phyloP scores from a whole-genome alignment of 2,888 invertebrate species.

The Lasioglossum vierecki region DNA sequence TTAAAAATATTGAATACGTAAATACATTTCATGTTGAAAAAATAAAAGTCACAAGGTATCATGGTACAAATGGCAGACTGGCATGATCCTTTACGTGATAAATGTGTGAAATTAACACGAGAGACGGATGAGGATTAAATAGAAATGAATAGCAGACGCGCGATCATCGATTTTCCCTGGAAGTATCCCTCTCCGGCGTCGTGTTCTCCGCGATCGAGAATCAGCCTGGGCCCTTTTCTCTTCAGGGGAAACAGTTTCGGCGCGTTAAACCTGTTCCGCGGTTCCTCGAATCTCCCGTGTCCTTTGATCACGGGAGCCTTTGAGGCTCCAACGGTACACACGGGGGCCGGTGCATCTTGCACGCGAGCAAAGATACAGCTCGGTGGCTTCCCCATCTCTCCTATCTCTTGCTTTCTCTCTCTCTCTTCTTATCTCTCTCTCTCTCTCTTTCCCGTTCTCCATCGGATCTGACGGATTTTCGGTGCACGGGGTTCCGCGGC shows the following conservation, averaged over 20 bases:
- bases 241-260: conserved; percentile 30
- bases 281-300: conserved; percentile 52
- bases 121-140: neutral
- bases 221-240: conserved; percentile 10
- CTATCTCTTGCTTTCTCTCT: neutral
- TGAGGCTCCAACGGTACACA: conserved; percentile 37
- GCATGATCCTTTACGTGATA: too few species aligned
- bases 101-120: too few species aligned
- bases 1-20: too few species aligned
- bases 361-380: conserved; percentile 44
- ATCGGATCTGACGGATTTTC: conserved; percentile 56
- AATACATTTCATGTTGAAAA: too few species aligned
- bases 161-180: neutral
- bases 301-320: conserved; percentile 52
- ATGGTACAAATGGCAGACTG: too few species aligned
- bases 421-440: neutral
- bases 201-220: neutral
- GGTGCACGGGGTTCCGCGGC: conserved; percentile 46
- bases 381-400: conserved; percentile 16
- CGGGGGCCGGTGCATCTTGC: conserved; percentile 34
- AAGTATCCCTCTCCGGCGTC: neutral
- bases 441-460: neutral
- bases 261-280: conserved; percentile 45
- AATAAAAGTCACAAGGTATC: too few species aligned
- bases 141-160: neutral